A percentile compares a stretch with the other conserved stretches of the same genome.
These are phyloP conservation scores for Diaprepes abbreviatus DNA, from an alignment of 2,888 invertebrate species.

Conservation along the genomic window DNA sequence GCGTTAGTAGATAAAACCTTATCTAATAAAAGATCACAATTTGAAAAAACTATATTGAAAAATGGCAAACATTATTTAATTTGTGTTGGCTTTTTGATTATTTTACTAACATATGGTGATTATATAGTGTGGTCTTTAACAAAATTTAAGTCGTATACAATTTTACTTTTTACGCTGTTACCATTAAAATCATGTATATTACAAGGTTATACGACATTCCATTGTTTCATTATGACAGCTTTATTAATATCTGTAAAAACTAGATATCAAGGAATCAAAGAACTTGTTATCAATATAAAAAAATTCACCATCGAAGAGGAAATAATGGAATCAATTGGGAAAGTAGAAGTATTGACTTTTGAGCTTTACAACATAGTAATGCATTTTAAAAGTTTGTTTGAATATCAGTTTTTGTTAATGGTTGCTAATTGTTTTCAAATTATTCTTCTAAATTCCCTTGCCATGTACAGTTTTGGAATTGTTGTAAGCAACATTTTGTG, in stretches of 20 bases:
- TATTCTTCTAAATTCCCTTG: too few relatives aligned
- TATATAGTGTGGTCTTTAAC: not conserved
- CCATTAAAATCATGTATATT: not conserved
- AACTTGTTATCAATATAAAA: not conserved
- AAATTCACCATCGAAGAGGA: not conserved
- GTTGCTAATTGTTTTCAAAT: not conserved
- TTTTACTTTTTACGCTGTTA: not conserved
- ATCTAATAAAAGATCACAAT: not conserved
- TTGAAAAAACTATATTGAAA: not conserved
- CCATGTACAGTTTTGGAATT: too few relatives aligned
- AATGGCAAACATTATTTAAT: not conserved
- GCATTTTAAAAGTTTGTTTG: not conserved
- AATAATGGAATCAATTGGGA: not conserved
- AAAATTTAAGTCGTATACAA: not conserved
- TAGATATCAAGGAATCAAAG: not conserved
- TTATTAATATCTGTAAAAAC: not conserved
- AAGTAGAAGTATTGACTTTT: not conserved
- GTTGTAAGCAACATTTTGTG: too few relatives aligned
- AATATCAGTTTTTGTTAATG: not conserved
- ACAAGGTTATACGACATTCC: not conserved
- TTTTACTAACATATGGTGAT: not conserved
- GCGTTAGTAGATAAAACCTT: not conserved
- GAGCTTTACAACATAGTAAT: not conserved
- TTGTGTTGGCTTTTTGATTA: too few relatives aligned
- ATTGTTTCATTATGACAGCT: not conserved